A percentile compares a stretch with the other conserved stretches of the same genome.
phyloP scores from a whole-genome alignment of 2,797 vertebrate species.

The Urocyon cinereoargenteus region DNA sequence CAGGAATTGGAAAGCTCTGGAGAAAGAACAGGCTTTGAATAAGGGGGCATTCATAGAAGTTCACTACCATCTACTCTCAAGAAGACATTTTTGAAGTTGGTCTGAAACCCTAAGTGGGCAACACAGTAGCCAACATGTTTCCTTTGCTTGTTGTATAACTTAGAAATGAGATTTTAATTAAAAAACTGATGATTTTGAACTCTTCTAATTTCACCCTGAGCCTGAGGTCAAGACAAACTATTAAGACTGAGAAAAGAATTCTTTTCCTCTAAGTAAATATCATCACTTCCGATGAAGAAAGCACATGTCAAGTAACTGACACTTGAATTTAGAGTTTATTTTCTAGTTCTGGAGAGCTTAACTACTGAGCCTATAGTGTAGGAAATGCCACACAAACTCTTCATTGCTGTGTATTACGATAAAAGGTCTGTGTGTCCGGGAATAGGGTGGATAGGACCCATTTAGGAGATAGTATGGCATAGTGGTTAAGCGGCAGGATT shows the following conservation, averaged over 20 bases:
- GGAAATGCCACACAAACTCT: neutral
- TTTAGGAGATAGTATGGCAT: neutral
- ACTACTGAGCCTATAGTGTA: neutral
- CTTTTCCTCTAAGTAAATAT: neutral
- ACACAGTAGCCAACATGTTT: neutral
- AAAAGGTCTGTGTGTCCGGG: neutral
- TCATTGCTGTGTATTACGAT: neutral
- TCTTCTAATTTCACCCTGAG: neutral
- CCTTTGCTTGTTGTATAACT: neutral
- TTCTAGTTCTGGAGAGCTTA: neutral
- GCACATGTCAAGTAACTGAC: neutral
- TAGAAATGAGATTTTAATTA: conserved; percentile 50
- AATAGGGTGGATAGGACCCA: neutral
- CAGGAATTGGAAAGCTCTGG: neutral
- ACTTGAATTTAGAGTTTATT: neutral
- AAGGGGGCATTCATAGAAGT: neutral
- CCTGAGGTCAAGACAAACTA: neutral
- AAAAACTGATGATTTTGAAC: conserved; percentile 13
- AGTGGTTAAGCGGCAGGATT: neutral
- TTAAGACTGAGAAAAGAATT: neutral
- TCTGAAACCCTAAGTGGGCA: neutral
- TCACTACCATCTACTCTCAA: neutral
- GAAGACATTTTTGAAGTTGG: neutral
- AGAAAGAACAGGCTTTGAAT: neutral
- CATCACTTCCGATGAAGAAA: neutral